Base-by-base conservation (phyloP, 1,140 invertebrate genomes). In the Daktulosphaira vitifoliae region DNA sequence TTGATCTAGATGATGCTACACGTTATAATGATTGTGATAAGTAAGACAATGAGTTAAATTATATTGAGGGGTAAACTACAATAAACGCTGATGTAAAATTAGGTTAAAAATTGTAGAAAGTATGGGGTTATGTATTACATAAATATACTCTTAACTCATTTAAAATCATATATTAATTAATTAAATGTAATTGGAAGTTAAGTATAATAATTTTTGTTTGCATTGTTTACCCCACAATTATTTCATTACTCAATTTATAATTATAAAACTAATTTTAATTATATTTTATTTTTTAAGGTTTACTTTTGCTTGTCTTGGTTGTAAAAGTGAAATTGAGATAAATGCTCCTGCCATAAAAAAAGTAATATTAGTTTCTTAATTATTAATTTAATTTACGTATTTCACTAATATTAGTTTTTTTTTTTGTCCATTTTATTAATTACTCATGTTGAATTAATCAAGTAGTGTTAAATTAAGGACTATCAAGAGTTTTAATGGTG, bases 1-100 rank as follows among this genome's bases (percentile, higher is more conserved):
- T 73, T 4, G 73, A 75, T 62, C 59, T 77, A 38, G 72, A 82
- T 46, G 81, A 87, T 65, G 82, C 87, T 50, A 84, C 90, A 65
- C 82, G 84, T 67, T 94, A 85, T 73, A 82, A 82, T 68, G 78
- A 86, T 64, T 93, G 90, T 72, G 81, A 87, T 18, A 71, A 70
- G 72, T 72, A 53, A 68, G 50, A 48, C 44, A 25, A 15, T 44
- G 29, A 39, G 2, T 4, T 25, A 39, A n/a, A 16, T 16, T 26
- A n/a, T n/a, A n/a, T n/a, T n/a, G n/a, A n/a, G n/a, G n/a, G n/a
- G n/a, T n/a, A 11, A 9, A 15, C 18, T 9, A 9, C 7, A 8
- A 9, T 9, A 8, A 15, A 49, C 48, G 11, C 8, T 49, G 18
- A 15, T 49, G 48, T 9, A 49, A 15, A 49, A 9, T 15, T 15